phyloP scores from a whole-genome alignment of 2,113 vertebrate species.

The Perca flavescens region DNA sequence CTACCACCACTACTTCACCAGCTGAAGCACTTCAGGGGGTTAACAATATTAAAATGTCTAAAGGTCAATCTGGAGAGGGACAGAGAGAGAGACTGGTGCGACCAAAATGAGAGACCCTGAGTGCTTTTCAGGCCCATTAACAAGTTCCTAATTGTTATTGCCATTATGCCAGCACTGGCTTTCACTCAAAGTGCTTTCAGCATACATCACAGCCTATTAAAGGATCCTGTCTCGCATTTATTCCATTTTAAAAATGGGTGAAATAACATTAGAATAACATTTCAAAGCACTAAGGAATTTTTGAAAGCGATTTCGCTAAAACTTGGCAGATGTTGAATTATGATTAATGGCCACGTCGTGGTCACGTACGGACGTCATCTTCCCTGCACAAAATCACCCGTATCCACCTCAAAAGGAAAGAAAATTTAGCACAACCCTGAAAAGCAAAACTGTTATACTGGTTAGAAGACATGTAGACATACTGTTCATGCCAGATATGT shows the following conservation, averaged over 20 bases:
- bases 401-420: neutral
- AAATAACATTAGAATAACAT: constrained; percentile 6
- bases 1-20: neutral
- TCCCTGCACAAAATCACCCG: neutral
- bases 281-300: neutral
- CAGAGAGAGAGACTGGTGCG: no score
- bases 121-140: no score
- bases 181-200: constrained; percentile 42
- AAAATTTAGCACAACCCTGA: neutral
- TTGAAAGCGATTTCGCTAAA: neutral
- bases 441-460: neutral
- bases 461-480: neutral
- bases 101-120: no score
- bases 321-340: neutral
- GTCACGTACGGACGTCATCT: neutral
- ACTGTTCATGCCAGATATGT: neutral
- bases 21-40: neutral
- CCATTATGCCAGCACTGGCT: no score
- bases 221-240: constrained; percentile 1
- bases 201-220: neutral
- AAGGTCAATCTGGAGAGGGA: neutral
- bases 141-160: no score
- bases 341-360: neutral
- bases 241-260: neutral
- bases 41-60: neutral